A percentile compares a stretch with the other conserved stretches of the same genome.
phyloP scores from a whole-genome alignment of 2,113 vertebrate species.

The Plotosus lineatus region DNA sequence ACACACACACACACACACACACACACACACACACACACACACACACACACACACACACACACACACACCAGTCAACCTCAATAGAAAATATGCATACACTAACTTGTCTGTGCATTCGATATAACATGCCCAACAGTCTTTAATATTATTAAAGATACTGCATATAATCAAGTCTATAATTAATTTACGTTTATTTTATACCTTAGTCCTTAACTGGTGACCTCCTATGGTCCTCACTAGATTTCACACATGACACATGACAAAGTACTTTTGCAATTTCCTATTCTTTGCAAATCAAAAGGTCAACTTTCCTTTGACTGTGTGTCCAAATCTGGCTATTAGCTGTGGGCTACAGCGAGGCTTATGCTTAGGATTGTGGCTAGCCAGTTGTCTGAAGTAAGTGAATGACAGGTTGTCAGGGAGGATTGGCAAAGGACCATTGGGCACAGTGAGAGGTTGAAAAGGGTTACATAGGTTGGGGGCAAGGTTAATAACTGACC shows the following conservation, averaged over 20 bases:
- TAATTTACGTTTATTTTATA: too few species aligned
- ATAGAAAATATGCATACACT: not conserved
- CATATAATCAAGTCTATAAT: not conserved
- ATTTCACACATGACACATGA: not conserved
- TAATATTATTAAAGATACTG: not conserved
- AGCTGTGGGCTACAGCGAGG: not conserved
- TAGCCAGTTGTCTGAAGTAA: slow-evolving; percentile 53
- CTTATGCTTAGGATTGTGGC: not conserved
- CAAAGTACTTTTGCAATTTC: slow-evolving; percentile 19
- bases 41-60: not conserved
- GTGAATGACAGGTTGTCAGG: slow-evolving; percentile 62
- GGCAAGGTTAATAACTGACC: slow-evolving; percentile 62
- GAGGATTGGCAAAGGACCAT: slow-evolving; percentile 58
- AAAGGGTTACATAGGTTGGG: slow-evolving; percentile 56
- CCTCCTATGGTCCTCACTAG: not conserved
- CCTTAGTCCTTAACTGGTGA: too few species aligned
- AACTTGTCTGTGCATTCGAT: not conserved
- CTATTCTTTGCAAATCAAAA: slow-evolving; percentile 11
- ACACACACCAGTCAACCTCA: not conserved
- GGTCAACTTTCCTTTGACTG: slow-evolving; percentile 7
- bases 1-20: not conserved
- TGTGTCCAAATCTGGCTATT: slow-evolving; percentile 8
- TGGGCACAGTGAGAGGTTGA: slow-evolving; percentile 62
- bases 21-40: not conserved
- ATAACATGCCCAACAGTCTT: not conserved